Conservation (phyloP, 1,140 invertebrate species). For the Zaprionus capensis region DNA sequence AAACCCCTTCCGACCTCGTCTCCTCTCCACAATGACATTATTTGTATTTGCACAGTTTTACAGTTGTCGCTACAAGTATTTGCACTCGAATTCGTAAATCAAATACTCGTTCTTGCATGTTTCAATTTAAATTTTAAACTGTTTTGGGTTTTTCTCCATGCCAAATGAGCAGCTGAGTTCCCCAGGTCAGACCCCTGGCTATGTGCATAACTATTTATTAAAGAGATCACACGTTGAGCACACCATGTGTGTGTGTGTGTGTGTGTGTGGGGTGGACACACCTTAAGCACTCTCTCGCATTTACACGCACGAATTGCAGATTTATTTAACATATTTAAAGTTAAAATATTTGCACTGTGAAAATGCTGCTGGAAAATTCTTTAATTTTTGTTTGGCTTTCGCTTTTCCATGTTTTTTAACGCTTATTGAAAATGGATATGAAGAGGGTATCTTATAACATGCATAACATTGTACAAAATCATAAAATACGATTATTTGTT, state of each 20-base stretch:
- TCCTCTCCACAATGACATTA: neutral
- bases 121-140: constrained; percentile 3
- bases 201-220: constrained; percentile 5
- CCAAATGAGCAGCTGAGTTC: neutral
- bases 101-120: neutral
- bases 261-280: constrained; percentile 20
- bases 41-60: constrained; percentile 2
- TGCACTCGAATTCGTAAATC: constrained; percentile 4
- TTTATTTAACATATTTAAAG: constrained; percentile 57
- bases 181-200: neutral
- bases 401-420: neutral
- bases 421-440: neutral
- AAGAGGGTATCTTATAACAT: neutral
- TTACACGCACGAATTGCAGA: constrained; percentile 41
- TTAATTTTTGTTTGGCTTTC: constrained; percentile 16
- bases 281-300: constrained; percentile 55
- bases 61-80: constrained; percentile 1
- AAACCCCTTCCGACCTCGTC: neutral
- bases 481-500: neutral
- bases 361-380: constrained; percentile 34
- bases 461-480: neutral
- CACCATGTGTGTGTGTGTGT: neutral
- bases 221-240: constrained; percentile 4
- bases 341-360: constrained; percentile 42
- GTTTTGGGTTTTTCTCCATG: neutral